Base-by-base conservation (phyloP, 1,140 invertebrate species). In the Pseudomyrmex cubaensis region DNA sequence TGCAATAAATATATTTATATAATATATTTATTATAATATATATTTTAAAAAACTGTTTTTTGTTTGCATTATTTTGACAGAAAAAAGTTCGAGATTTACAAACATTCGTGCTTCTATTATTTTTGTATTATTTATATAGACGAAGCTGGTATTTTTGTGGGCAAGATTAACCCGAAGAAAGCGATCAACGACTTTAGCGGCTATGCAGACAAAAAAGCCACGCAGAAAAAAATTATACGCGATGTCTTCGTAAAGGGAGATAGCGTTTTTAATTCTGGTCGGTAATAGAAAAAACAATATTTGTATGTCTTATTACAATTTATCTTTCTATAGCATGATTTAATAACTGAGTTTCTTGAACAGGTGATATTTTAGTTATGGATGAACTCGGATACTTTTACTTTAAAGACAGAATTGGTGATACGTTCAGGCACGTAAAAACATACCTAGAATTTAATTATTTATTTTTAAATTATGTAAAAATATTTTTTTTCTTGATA, bases 371-470 rank as follows among this genome's bases (percentile, higher is more conserved):
- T 86, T 94, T 99, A 56, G 96, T 98, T 0, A 97, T 97, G 96
- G 98, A 99, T 92, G 96, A 98, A 64, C 96, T 97, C 56, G 98
- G 98, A 4, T 99, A 99, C 93, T 97, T 98, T 90, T 99, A 98
- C 93, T 99, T 99, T 93, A 98, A 97, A 88, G 99, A 99, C 92
- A 96, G 99, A 87, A 99, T 98, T 17, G 99, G 99, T 12, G 99
- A 99, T 92, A 99, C 99, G 0, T 99, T 98, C 92, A 96, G 98
- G 95, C 96, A 93, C 44, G 44, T 77, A 25, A 2, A 35, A 22
- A 64, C 25, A 4, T n/a, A 22, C 1, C 4, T 61, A 61, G 17
- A 57, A 48, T n/a, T 12, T 44, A 64, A 1, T n/a, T 63, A 44
- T 35, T 48, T 0, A 44, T 17, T 20, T 46, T 62, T 35, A 25